phyloP scores from a whole-genome alignment of 2,113 vertebrate genomes.

The Rhabdomys dilectus region DNA sequence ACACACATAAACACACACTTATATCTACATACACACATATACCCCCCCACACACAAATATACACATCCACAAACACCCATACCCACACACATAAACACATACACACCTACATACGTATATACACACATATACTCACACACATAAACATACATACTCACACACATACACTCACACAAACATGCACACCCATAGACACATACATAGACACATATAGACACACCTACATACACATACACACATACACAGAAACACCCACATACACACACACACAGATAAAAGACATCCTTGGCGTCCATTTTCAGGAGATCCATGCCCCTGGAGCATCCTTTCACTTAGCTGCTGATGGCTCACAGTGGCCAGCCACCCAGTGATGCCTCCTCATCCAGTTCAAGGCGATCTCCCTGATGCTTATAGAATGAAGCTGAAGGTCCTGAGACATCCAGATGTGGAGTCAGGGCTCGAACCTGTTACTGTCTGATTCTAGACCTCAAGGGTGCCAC shows the following conservation, averaged over 20 bases:
- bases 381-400: background rate
- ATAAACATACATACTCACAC: too few relatives aligned
- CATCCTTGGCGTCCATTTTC: background rate
- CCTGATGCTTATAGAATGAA: background rate
- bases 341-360: background rate
- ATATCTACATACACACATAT: background rate
- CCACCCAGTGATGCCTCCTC: background rate
- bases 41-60: too few relatives aligned
- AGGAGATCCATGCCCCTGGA: too few relatives aligned
- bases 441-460: background rate
- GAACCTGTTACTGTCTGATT: background rate
- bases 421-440: background rate
- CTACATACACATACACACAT: background rate
- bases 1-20: background rate
- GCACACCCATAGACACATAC: background rate
- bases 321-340: accelerated
- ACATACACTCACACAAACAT: too few relatives aligned
- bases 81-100: too few relatives aligned
- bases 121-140: too few relatives aligned
- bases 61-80: background rate
- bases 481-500: background rate
- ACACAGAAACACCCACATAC: background rate
- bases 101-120: too few relatives aligned
- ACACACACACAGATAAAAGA: background rate
- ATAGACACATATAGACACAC: background rate